A percentile compares a stretch with the other conserved stretches of the same genome.
These are phyloP conservation scores for Alentia gelatinosa DNA, from an alignment of 2,888 invertebrate species.

Conservation along the genomic window DNA sequence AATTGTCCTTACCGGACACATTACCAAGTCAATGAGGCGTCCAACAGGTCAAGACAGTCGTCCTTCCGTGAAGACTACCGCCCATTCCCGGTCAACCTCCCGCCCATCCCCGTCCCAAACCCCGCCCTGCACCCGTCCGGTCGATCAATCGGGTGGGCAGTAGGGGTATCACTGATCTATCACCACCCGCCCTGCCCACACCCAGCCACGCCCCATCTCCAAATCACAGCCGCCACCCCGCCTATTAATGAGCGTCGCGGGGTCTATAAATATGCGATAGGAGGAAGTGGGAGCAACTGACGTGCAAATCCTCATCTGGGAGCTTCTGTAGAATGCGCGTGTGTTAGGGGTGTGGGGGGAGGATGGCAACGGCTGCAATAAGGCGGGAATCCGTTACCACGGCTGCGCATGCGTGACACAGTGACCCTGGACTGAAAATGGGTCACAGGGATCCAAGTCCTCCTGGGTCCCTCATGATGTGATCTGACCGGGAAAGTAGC, in stretches of 20 bases:
- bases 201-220: no score
- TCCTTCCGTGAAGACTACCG: no score
- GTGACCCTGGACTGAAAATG: background rate
- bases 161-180: background rate
- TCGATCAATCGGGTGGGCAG: background rate
- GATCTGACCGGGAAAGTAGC: background rate
- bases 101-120: background rate
- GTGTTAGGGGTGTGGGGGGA: no score
- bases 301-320: background rate
- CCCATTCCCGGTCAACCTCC: no score
- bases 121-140: background rate
- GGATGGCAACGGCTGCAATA: no score
- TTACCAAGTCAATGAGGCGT: no score
- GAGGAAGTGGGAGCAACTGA: background rate
- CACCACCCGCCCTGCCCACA: background rate
- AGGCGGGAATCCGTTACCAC: background rate
- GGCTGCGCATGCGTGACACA: background rate
- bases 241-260: background rate
- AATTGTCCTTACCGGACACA: no score
- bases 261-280: background rate
- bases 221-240: background rate
- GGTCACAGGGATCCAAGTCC: background rate
- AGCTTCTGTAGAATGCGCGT: no score
- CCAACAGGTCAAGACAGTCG: no score
- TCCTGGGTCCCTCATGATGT: background rate